A percentile compares a stretch with the other conserved stretches of the same genome.
These are phyloP conservation scores for Torymus texanus DNA, from an alignment of 2,888 invertebrate species.

Conservation along the genomic window DNA sequence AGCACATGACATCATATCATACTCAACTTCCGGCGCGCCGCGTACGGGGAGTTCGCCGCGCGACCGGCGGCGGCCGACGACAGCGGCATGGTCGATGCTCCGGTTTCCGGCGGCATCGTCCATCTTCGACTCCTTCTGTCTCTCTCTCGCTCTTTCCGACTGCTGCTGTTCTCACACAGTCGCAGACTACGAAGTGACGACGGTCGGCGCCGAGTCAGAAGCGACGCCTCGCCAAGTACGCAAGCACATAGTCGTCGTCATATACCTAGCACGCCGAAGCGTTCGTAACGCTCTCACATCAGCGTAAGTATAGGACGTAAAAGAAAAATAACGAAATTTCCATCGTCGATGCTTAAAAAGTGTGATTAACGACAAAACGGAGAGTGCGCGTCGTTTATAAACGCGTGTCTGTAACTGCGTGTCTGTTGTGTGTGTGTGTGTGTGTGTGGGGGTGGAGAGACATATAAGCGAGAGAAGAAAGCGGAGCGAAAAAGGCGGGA, in stretches of 20 bases:
- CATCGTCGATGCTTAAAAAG: background rate
- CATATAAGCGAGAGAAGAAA: too few species aligned
- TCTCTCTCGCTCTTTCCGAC: too few species aligned
- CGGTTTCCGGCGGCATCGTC: slow-evolving; percentile 69
- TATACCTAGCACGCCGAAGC: too few species aligned
- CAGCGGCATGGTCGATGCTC: slow-evolving; percentile 67
- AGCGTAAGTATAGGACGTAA: background rate
- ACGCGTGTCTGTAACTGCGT: too few species aligned
- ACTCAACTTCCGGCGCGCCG: too few species aligned
- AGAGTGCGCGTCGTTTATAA: background rate
- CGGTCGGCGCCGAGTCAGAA: too few species aligned
- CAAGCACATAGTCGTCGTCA: too few species aligned
- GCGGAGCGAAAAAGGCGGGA: slow-evolving; percentile 2
- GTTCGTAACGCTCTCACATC: too few species aligned
- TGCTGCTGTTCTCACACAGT: slow-evolving; percentile 42
- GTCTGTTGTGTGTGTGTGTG: too few species aligned
- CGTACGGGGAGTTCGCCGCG: background rate
- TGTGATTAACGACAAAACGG: background rate
- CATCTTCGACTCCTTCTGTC: slow-evolving; percentile 63
- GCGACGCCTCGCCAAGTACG: too few species aligned
- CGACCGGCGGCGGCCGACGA: background rate
- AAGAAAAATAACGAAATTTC: background rate
- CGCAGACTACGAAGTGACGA: slow-evolving; percentile 37
- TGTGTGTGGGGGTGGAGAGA: too few species aligned
- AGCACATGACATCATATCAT: too few species aligned